Evolutionary conservation across 1,140 invertebrate species (phyloP).

Genomic region (Zaprionus taronus): DNA sequence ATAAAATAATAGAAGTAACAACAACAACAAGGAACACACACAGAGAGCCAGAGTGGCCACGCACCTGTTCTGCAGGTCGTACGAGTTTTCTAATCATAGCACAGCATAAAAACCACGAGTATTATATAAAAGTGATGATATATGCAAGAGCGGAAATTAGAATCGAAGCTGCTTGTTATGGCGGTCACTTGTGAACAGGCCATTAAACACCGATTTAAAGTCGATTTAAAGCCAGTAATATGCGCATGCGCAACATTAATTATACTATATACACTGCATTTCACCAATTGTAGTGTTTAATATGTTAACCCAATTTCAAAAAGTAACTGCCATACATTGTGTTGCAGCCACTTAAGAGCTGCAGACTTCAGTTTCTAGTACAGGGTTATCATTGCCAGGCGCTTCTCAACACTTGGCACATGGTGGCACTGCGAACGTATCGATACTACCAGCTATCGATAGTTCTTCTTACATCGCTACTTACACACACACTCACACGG

Average conservation of each 20-base stretch:
- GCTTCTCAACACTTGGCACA: slow-evolving; percentile 23
- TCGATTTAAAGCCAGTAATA: slow-evolving; percentile 17
- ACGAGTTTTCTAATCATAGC: slow-evolving; percentile 71
- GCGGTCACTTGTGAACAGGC: slow-evolving; percentile 43
- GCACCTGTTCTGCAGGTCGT: slow-evolving; percentile 71
- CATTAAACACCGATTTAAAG: slow-evolving; percentile 30
- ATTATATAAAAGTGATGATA: slow-evolving; percentile 73
- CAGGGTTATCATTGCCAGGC: background rate
- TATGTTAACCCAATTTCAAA: slow-evolving; percentile 25
- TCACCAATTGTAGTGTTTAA: slow-evolving; percentile 25
- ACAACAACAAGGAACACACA: slow-evolving; percentile 25
- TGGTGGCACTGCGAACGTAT: slow-evolving; percentile 1
- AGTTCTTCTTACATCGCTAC: slow-evolving; percentile 36
- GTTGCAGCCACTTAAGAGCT: background rate
- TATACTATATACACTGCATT: slow-evolving; percentile 40
- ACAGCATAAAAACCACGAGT: slow-evolving; percentile 41
- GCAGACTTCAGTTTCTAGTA: background rate
- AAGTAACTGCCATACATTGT: slow-evolving; percentile 19
- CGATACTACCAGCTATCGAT: slow-evolving; percentile 43
- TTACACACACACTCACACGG: slow-evolving; percentile 35
- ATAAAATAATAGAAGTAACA: slow-evolving; percentile 72
- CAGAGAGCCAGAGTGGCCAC: slow-evolving; percentile 36
- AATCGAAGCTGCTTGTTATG: slow-evolving; percentile 57
- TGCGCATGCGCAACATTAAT: slow-evolving; percentile 6
- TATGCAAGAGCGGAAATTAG: slow-evolving; percentile 40